Conservation (phyloP, 2,797 vertebrate species). For the Leptodactylus fallax region DNA sequence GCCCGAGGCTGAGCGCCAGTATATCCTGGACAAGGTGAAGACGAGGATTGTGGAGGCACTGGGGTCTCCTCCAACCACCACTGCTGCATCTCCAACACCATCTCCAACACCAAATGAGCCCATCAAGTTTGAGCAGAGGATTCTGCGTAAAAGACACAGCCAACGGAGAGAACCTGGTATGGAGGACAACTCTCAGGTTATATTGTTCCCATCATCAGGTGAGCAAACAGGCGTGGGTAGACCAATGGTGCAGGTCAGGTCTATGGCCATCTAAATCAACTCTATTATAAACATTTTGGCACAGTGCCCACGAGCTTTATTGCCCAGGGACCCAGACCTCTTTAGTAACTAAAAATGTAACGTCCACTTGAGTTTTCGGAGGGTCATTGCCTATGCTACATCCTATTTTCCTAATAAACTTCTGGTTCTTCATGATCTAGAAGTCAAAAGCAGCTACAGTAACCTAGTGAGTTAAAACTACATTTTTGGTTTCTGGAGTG, state of each 20-base stretch:
- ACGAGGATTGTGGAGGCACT: conserved; percentile 75
- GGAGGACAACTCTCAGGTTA: conserved; percentile 81
- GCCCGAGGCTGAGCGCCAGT: conserved; percentile 68
- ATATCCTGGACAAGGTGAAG: conserved; percentile 77
- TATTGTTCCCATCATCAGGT: conserved; percentile 89
- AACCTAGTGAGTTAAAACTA: background rate
- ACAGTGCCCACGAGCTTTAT: background rate
- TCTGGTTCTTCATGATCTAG: background rate
- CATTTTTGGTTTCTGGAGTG: no score
- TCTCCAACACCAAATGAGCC: background rate
- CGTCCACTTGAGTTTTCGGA: background rate
- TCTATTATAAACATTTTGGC: background rate
- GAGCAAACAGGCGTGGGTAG: conserved; percentile 64
- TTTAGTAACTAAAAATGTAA: background rate
- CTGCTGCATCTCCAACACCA: conserved; percentile 9
- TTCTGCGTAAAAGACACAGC: conserved; percentile 68
- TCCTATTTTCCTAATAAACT: background rate
- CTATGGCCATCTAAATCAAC: background rate
- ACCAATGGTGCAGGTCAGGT: no score
- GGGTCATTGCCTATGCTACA: no score
- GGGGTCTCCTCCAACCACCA: conserved; percentile 65
- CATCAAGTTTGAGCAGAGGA: conserved; percentile 61
- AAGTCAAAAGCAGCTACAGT: background rate
- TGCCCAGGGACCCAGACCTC: background rate
- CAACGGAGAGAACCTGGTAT: conserved; percentile 27